phyloP scores from a whole-genome alignment of 2,888 invertebrate species.

The Drosophila rellima region DNA sequence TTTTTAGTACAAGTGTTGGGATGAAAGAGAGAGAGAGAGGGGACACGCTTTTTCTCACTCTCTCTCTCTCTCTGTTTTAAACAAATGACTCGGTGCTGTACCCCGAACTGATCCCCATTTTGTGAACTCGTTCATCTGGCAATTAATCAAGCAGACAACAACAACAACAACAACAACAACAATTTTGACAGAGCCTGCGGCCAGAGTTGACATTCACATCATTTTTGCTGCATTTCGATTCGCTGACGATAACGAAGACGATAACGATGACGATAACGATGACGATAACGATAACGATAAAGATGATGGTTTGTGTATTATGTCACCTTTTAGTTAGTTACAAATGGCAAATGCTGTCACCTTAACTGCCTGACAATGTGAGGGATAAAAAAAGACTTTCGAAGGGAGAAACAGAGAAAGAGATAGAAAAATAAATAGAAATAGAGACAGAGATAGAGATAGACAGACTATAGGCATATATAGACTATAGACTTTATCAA shows the following conservation, averaged over 20 bases:
- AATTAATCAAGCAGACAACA: slow-evolving; percentile 76
- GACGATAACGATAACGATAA: slow-evolving; percentile 3
- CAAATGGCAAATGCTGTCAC: slow-evolving; percentile 34
- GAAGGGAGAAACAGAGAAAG: background rate
- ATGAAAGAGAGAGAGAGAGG: too few species aligned
- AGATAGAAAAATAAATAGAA: background rate
- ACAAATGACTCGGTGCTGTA: slow-evolving; percentile 52
- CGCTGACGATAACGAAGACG: slow-evolving; percentile 12
- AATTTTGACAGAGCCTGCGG: slow-evolving; percentile 61
- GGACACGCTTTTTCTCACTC: background rate
- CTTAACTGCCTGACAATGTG: too few species aligned
- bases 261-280: background rate
- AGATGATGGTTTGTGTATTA: slow-evolving; percentile 24
- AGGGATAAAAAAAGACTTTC: background rate
- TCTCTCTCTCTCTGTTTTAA: slow-evolving; percentile 4
- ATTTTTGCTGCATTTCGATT: slow-evolving; percentile 49
- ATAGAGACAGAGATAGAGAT: too few species aligned
- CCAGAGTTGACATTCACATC: slow-evolving; percentile 43
- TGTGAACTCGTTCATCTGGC: slow-evolving; percentile 42
- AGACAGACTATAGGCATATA: too few species aligned
- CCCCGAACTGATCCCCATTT: slow-evolving; percentile 4
- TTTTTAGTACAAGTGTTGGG: slow-evolving; percentile 53
- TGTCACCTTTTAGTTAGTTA: slow-evolving; percentile 31
- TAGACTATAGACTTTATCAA: too few species aligned
- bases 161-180: too few species aligned